Conservation (phyloP, 2,888 invertebrate species). For the Ichneumoninae sp. region DNA sequence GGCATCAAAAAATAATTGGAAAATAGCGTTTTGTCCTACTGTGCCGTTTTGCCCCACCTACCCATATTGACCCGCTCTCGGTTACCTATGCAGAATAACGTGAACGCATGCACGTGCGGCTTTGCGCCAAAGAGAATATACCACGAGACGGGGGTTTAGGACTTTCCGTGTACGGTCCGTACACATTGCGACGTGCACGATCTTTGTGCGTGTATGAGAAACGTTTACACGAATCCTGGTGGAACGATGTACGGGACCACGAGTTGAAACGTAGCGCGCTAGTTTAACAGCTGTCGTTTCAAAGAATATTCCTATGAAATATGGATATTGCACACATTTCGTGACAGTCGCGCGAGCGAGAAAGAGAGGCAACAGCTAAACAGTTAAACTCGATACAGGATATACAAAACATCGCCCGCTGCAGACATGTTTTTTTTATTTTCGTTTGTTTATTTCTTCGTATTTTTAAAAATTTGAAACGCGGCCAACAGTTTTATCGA, state of each 20-base stretch:
- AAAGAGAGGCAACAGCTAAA: neutral
- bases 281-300: constrained; percentile 58
- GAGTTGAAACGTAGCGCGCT: constrained; percentile 34
- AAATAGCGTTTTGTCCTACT: too few species aligned
- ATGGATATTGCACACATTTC: constrained; percentile 23
- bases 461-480: neutral
- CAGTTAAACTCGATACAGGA: neutral
- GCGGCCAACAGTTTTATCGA: neutral
- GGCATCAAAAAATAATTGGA: too few species aligned
- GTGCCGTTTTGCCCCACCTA: too few species aligned
- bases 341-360: constrained; percentile 5
- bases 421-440: neutral
- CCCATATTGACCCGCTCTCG: too few species aligned
- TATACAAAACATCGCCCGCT: neutral
- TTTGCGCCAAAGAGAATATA: constrained; percentile 35
- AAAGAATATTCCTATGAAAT: constrained; percentile 56
- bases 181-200: neutral
- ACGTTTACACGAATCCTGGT: constrained; percentile 30
- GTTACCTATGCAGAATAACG: neutral
- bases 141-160: neutral
- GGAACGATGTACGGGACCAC: constrained; percentile 29
- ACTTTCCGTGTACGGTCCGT: neutral
- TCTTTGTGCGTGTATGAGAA: constrained; percentile 3
- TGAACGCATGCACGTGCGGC: constrained; percentile 49
- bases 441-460: neutral